These are phyloP conservation scores for Conchocele bisecta DNA, from an alignment of 2,888 invertebrate genomes.

Conservation along the genomic window DNA sequence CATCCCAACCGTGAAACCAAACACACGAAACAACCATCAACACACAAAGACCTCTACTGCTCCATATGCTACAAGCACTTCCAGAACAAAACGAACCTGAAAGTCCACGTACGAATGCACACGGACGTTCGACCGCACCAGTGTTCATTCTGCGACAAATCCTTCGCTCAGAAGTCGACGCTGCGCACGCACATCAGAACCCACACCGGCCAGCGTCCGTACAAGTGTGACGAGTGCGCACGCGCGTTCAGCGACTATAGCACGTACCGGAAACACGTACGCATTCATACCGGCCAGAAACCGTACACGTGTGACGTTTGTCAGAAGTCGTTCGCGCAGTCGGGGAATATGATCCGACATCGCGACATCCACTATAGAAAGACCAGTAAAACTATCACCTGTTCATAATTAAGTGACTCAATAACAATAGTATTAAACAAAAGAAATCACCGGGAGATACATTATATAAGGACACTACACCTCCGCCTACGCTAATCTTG, in stretches of 20 bases:
- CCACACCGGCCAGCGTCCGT: constrained; percentile 66
- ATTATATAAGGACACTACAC: no score
- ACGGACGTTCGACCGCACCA: constrained; percentile 51
- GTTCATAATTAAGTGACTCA: no score
- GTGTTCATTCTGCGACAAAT: constrained; percentile 58
- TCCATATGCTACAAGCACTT: constrained; percentile 28
- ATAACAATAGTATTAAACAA: no score
- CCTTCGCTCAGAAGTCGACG: constrained; percentile 64
- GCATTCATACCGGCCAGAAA: constrained; percentile 65
- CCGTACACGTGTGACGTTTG: constrained; percentile 64
- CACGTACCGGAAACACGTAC: constrained; percentile 61
- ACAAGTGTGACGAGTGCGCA: constrained; percentile 53
- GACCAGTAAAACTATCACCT: no score
- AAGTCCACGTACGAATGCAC: constrained; percentile 54
- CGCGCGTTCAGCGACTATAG: constrained; percentile 64
- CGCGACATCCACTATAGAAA: constrained; percentile 56
- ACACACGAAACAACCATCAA: no score
- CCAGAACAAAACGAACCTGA: constrained; percentile 29
- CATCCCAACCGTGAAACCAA: no score
- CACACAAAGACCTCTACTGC: constrained; percentile 16
- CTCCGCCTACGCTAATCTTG: no score
- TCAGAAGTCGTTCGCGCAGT: constrained; percentile 63
- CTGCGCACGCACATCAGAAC: constrained; percentile 61
- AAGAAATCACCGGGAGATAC: no score
- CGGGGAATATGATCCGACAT: constrained; percentile 68